phyloP scores from a whole-genome alignment of 2,797 vertebrate species.

The Megalops cyprinoides region DNA sequence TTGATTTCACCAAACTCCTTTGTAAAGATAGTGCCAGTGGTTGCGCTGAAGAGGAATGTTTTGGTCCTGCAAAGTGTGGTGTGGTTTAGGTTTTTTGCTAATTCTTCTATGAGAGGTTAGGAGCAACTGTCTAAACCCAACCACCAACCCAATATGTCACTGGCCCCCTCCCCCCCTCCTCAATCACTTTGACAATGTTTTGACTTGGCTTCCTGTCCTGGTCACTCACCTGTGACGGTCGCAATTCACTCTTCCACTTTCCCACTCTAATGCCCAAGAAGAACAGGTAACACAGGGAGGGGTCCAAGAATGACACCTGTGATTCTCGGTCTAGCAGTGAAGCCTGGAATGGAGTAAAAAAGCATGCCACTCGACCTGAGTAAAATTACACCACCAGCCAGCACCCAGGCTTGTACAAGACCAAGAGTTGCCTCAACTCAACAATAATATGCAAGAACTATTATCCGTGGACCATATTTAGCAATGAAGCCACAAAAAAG shows the following conservation, averaged over 20 bases:
- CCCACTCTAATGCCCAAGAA: not conserved
- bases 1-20: not conserved
- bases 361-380: not conserved
- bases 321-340: not conserved
- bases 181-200: constrained; percentile 23
- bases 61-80: not conserved
- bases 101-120: not conserved
- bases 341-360: constrained; percentile 8
- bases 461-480: not conserved
- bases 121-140: not conserved
- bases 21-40: not conserved
- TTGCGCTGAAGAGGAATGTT: not conserved
- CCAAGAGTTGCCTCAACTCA: not conserved
- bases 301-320: not conserved
- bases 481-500: not conserved
- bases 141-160: not conserved
- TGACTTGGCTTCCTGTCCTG: constrained; percentile 22
- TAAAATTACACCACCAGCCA: not conserved
- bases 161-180: not conserved
- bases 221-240: constrained; percentile 20
- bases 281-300: constrained; percentile 13
- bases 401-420: constrained; percentile 6
- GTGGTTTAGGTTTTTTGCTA: not conserved
- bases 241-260: constrained; percentile 6
- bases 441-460: not conserved